A percentile compares a stretch with the other conserved stretches of the same genome.
These are phyloP conservation scores for Etheostoma cragini DNA, from an alignment of 2,113 vertebrate species.

Conservation along the genomic window DNA sequence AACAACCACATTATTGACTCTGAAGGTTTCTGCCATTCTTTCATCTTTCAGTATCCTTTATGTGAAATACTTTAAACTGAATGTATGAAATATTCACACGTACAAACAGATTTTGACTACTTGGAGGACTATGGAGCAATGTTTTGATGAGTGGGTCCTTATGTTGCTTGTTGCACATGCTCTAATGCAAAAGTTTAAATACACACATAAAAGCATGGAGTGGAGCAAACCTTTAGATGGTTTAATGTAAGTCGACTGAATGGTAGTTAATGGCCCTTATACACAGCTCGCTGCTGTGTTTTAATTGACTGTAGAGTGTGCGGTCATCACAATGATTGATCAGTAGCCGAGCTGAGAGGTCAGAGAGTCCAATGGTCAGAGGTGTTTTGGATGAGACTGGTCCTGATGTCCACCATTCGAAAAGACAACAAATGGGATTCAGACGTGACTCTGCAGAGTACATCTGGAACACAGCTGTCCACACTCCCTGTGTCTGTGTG, in stretches of 20 bases:
- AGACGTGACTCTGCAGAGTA: constrained; percentile 67
- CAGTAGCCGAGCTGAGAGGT: constrained; percentile 45
- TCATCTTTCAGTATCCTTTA: neutral
- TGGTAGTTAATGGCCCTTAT: neutral
- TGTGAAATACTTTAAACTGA: neutral
- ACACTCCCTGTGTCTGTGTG: constrained; percentile 52
- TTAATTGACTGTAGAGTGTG: neutral
- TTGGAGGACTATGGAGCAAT: neutral
- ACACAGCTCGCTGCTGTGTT: neutral
- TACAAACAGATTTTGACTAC: neutral
- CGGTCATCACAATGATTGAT: constrained; percentile 58
- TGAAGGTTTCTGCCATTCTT: neutral
- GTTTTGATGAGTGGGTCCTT: neutral
- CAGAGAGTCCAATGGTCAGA: constrained; percentile 57
- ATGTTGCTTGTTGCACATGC: neutral
- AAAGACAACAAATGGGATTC: constrained; percentile 78
- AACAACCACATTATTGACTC: neutral
- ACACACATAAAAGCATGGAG: neutral
- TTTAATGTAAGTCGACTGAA: neutral
- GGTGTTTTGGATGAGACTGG: constrained; percentile 44
- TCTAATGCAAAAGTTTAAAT: neutral
- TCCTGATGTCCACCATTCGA: constrained; percentile 63
- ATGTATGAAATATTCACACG: neutral
- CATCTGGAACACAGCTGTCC: constrained; percentile 81
- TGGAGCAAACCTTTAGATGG: neutral